These are phyloP conservation scores for Amphiduros pacificus DNA, from an alignment of 2,888 invertebrate genomes.

Conservation along the genomic window DNA sequence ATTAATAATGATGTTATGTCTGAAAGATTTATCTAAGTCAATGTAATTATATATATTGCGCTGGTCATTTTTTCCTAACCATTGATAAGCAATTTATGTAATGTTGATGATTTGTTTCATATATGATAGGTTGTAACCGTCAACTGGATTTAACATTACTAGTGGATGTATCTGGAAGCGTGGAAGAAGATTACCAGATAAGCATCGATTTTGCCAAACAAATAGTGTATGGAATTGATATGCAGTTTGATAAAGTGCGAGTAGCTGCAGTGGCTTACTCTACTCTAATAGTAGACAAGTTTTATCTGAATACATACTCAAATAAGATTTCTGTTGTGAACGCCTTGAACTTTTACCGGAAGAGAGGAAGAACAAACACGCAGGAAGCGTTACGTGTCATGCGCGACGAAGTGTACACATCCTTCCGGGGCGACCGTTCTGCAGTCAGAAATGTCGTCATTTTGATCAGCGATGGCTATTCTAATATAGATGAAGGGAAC, in stretches of 20 bases:
- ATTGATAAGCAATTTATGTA: too few species aligned
- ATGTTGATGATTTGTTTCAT: too few species aligned
- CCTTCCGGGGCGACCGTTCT: neutral
- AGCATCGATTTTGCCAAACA: neutral
- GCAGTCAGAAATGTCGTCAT: neutral
- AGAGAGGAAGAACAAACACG: neutral
- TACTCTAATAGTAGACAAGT: neutral
- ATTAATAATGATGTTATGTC: too few species aligned
- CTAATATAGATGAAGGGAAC: neutral
- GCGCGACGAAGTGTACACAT: neutral
- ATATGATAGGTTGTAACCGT: neutral
- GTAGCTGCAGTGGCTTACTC: neutral
- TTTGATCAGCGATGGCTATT: neutral
- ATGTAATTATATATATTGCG: too few species aligned
- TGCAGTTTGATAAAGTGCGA: neutral
- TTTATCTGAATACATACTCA: neutral
- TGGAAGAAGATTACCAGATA: neutral
- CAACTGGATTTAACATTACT: neutral
- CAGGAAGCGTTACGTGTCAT: neutral
- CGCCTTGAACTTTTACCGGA: neutral
- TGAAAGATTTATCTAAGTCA: too few species aligned
- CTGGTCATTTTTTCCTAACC: too few species aligned
- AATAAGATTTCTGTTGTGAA: neutral
- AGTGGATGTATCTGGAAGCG: neutral
- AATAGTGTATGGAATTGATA: neutral